These are phyloP conservation scores for Byasa hedistus DNA, from an alignment of 2,888 invertebrate species.

Conservation along the genomic window DNA sequence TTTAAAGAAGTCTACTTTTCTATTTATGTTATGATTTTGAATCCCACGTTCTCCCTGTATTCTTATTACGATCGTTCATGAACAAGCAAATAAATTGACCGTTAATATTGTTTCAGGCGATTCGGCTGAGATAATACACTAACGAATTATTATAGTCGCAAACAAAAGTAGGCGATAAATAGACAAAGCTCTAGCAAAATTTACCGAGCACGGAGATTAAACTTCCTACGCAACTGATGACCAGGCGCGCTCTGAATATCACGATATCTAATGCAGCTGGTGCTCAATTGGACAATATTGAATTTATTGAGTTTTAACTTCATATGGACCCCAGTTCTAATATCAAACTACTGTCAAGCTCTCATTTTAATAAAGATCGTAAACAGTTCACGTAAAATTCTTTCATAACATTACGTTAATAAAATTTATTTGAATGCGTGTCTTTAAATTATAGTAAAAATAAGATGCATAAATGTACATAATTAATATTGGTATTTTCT, in stretches of 20 bases:
- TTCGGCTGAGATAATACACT: constrained; percentile 2
- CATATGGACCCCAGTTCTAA: background rate
- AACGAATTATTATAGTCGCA: constrained; percentile 11
- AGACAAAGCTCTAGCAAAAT: constrained; percentile 7
- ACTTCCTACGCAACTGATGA: constrained; percentile 43
- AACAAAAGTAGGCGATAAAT: constrained; percentile 14
- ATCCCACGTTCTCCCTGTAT: constrained; percentile 16
- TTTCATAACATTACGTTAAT: no score
- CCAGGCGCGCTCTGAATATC: constrained; percentile 32
- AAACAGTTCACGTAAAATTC: no score
- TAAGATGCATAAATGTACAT: no score
- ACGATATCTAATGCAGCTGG: constrained; percentile 1
- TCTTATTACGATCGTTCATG: constrained; percentile 21
- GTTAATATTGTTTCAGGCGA: constrained; percentile 24
- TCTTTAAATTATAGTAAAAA: no score
- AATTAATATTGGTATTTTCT: no score
- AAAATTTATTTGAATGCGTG: no score
- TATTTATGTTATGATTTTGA: background rate
- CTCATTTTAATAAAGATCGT: no score
- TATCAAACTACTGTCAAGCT: no score
- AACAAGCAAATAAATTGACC: constrained; percentile 16
- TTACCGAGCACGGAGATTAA: background rate
- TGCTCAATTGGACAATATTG: background rate
- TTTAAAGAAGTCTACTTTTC: no score
- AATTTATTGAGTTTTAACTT: background rate